Conservation (phyloP, 1,140 invertebrate species). For the Caerostris darwini region DNA sequence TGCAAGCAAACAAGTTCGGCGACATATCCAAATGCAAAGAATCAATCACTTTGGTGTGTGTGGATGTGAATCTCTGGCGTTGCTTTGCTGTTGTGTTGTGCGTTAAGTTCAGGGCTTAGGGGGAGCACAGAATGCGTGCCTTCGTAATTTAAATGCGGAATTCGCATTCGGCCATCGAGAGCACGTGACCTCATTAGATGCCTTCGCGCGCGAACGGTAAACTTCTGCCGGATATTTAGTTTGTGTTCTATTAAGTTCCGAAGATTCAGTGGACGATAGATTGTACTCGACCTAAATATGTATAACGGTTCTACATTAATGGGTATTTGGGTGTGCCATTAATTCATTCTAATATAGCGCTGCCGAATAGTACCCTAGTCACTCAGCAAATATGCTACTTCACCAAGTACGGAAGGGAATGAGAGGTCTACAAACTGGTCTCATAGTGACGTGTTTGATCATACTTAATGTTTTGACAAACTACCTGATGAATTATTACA, state of each 20-base stretch:
- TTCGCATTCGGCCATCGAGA: conserved; percentile 58
- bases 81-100: background rate
- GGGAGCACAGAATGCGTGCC: background rate
- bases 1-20: conserved; percentile 42
- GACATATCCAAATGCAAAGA: conserved; percentile 52
- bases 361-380: background rate
- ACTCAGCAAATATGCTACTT: background rate
- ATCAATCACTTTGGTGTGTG: conserved; percentile 41
- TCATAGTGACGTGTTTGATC: too few species aligned
- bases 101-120: background rate
- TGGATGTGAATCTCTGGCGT: background rate
- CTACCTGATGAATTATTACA: too few species aligned
- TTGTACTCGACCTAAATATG: conserved; percentile 18
- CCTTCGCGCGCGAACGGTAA: background rate
- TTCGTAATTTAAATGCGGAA: conserved; percentile 11
- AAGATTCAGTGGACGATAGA: background rate
- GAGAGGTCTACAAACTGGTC: too few species aligned
- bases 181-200: conserved; percentile 59
- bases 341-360: background rate
- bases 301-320: background rate
- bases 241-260: background rate
- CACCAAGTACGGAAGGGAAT: background rate
- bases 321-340: background rate
- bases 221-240: conserved; percentile 10
- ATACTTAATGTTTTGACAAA: too few species aligned